Percentiles rank a stretch among this genome's conserved stretches.
These are phyloP conservation scores for Eilema caniola DNA, from an alignment of 2,888 invertebrate species.

Conservation along the genomic window DNA sequence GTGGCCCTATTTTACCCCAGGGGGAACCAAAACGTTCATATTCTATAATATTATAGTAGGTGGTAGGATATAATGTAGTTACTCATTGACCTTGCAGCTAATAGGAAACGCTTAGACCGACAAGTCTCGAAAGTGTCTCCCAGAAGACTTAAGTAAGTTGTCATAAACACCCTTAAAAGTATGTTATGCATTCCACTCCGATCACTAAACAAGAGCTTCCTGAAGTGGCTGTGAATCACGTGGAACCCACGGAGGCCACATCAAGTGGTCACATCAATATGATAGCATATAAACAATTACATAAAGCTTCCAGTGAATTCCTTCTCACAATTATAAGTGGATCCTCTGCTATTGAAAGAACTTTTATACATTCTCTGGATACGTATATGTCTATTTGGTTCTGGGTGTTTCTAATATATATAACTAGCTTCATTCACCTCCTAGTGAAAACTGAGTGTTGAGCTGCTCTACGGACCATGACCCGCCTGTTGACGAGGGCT, in stretches of 20 bases:
- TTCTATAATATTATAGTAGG: no score
- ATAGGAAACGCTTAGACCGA: no score
- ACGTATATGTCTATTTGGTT: not conserved
- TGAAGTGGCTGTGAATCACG: constrained; percentile 8
- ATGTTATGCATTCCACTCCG: not conserved
- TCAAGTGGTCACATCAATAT: not conserved
- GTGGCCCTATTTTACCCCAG: no score
- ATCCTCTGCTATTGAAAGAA: not conserved
- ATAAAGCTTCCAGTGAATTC: constrained; percentile 1
- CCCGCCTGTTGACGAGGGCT: no score
- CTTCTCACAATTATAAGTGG: constrained; percentile 12
- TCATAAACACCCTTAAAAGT: not conserved
- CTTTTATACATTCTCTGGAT: not conserved
- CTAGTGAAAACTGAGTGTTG: no score
- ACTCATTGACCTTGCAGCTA: no score
- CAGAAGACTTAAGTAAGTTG: not conserved
- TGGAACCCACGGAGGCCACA: not conserved
- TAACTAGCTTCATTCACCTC: no score
- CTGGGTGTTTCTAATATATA: no score
- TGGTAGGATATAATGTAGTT: no score
- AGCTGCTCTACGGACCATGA: no score
- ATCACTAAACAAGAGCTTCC: not conserved
- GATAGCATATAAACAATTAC: constrained; percentile 11
- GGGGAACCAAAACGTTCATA: no score
- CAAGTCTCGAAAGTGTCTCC: not conserved